Evolutionary conservation across 2,888 invertebrate species (phyloP).

Genomic region (Leucoma salicis): DNA sequence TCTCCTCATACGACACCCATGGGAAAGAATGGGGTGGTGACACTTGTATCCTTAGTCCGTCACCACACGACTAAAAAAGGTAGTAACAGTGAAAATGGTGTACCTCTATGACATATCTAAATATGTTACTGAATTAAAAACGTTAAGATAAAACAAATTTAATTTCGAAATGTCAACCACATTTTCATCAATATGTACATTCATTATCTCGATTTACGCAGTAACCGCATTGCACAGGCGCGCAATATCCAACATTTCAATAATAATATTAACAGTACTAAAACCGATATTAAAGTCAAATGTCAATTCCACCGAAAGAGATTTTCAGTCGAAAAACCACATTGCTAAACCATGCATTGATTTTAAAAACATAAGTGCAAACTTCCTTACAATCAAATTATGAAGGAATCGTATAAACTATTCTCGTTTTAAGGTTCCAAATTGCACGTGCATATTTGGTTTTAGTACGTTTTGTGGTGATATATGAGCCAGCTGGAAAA

Average conservation of each 20-base stretch:
- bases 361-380: conserved; percentile 34
- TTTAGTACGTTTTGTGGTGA: conserved; percentile 26
- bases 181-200: neutral
- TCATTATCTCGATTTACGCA: conserved; percentile 41
- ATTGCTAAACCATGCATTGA: conserved; percentile 54
- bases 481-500: conserved; percentile 60
- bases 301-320: conserved; percentile 66
- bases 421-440: conserved; percentile 8
- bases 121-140: no score
- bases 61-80: no score
- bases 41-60: no score
- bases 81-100: no score
- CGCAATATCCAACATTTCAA: conserved; percentile 37
- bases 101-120: no score
- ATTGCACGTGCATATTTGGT: conserved; percentile 10
- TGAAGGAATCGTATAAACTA: conserved; percentile 10
- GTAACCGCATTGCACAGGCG: no score
- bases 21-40: no score
- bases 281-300: conserved; percentile 66
- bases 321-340: conserved; percentile 76
- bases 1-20: no score
- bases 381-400: conserved; percentile 1
- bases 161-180: neutral
- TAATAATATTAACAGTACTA: conserved; percentile 48
- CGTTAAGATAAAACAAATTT: no score